Base-by-base conservation (phyloP, 1,140 invertebrate species). In the Lucilia sericata region DNA sequence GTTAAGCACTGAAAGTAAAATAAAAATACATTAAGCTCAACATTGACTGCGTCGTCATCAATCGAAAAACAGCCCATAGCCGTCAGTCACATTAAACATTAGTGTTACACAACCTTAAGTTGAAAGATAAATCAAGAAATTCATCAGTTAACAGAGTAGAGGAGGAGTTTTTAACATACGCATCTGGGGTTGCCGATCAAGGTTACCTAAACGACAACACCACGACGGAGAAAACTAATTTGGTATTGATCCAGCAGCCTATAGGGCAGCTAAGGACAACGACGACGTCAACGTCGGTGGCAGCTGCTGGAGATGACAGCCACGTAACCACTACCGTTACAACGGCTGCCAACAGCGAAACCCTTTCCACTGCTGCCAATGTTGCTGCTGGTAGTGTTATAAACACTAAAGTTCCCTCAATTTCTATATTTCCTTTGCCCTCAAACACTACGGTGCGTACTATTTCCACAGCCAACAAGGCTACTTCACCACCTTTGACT, bases 381-480 rank as follows among this genome's bases (percentile, higher is more conserved):
- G 80, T 85, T 85, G 87, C 86, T 85, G 81, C 8, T 30, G 14
- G n/a, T 36, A 9, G 25, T 10, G 19, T 70, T 14, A 17, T n/a
- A 60, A 75, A 34, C 36, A 82, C 55, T 19, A 85, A 90, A 85
- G 87, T 90, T 86, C 89, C 89, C 83, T 90, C 89, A 47, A 90
- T 90, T 85, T 90, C 89, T 19, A 90, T 90, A 85, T 90, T 90
- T 65, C 89, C 89, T 70, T 85, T 90, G 86, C 89, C 89, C 84
- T 30, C 84, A 82, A 81, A n/a, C 8, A 83, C 82, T 8, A 85
- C 82, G 8, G 82, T 84, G 30, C 83, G 83, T 5, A 84, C 80
- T 7, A 76, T 85, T 60, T 88, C 87, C 60, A 89, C 88, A n/a
- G 88, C 88, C 14, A 90, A 88, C 82, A 90, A 90, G 82, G 88